Base-by-base conservation (phyloP, 1,140 invertebrate genomes). In the Bombus waltoni region DNA sequence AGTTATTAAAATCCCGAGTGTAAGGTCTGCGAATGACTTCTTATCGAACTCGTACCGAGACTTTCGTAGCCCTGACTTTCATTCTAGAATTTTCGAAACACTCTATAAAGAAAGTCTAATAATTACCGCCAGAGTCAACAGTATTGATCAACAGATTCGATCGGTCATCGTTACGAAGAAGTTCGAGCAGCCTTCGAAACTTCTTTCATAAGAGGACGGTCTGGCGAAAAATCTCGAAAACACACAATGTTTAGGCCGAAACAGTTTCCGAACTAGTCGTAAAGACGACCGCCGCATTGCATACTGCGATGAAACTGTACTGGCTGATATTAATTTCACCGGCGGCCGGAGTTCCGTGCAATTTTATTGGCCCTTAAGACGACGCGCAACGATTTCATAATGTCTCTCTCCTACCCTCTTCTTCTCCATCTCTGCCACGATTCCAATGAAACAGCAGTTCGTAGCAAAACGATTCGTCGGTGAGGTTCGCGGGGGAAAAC, bases 281-380 rank as follows among this genome's bases (percentile, higher is more conserved):
- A 89, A 88, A 86, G 62, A 65, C 65, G 53, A 84, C 47, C 86
- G 28, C 78, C 32, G 66, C 82, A 66, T 89, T 86, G 79, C 68
- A 73, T 70, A 28, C 65, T 32, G 15, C 38, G 76, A 86, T 81
- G 88, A 79, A 89, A 89, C 68, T 57, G 68, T 85, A 85, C 74
- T 74, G 75, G 35, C 87, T 80, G 84, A 89, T 87, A 89, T 89
- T 89, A 89, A 89, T 89, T 89, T 89, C 75, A 68, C 72, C 40
- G 79, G 42, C 57, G 44, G 53, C 28, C 77, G 25, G 71, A 65
- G 88, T 65, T 47, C 79, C 71, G 44, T 40, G 84, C 72, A 73
- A 81, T 89, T 89, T 89, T 89, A 89, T 89, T 83, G 87, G 84
- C 81, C 80, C 80, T 89, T 76, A 89, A 89, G 80, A 89, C 76